phyloP scores from a whole-genome alignment of 2,888 invertebrate species.

The Pristionchus arcanus region DNA sequence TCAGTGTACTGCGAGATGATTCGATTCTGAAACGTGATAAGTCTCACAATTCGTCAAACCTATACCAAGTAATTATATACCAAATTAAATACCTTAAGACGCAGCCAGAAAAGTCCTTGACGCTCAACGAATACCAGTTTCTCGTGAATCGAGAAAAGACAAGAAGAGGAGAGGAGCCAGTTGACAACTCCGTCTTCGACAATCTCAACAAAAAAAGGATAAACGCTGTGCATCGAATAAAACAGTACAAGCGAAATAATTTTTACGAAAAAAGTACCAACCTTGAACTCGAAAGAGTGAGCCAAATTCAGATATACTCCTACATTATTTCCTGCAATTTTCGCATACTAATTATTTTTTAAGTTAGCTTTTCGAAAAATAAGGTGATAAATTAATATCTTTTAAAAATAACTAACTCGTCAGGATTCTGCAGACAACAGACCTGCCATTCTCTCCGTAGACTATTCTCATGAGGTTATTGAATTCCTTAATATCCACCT shows the following conservation, averaged over 20 bases:
- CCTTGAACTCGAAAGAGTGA: too few relatives aligned
- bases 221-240: too few relatives aligned
- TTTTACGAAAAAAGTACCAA: too few relatives aligned
- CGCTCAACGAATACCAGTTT: background rate
- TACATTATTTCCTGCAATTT: background rate
- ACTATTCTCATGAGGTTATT: background rate
- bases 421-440: background rate
- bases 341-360: too few relatives aligned
- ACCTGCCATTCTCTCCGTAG: background rate
- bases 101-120: too few relatives aligned
- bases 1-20: too few relatives aligned
- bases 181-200: background rate
- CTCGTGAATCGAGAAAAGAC: background rate
- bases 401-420: background rate
- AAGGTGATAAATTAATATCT: background rate
- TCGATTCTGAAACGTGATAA: too few relatives aligned
- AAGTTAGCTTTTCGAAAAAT: too few relatives aligned
- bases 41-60: too few relatives aligned
- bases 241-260: too few relatives aligned
- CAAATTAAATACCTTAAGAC: too few relatives aligned
- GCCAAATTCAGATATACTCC: background rate
- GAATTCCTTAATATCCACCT: background rate
- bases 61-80: too few relatives aligned
- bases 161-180: background rate
- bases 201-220: background rate